Conservation (phyloP, 2,113 vertebrate species). For the Gymnorhina tibicen region DNA sequence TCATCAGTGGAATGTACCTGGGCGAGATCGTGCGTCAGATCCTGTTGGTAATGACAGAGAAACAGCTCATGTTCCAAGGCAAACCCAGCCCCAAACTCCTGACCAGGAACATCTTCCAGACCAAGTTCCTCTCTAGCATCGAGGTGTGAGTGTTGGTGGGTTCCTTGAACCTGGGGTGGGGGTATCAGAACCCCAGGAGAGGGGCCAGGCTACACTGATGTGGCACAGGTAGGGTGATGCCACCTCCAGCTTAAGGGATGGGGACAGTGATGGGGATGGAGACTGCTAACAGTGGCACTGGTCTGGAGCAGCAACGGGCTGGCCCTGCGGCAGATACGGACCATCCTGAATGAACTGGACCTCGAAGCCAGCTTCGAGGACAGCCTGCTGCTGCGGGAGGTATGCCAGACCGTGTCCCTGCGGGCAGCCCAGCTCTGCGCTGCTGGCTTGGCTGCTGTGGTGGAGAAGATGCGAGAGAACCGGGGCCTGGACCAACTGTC, state of each 20-base stretch:
- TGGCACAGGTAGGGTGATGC: background rate
- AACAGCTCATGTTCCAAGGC: constrained; percentile 63
- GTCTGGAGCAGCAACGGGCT: constrained; percentile 49
- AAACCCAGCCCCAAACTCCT: constrained; percentile 43
- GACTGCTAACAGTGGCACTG: background rate
- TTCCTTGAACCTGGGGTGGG: background rate
- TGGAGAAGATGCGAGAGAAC: constrained; percentile 77
- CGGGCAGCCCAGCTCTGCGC: constrained; percentile 73
- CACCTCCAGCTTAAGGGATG: background rate
- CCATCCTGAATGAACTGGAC: constrained; percentile 62
- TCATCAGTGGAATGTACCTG: constrained; percentile 81
- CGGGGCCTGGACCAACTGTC: constrained; percentile 36
- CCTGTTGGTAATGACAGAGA: constrained; percentile 63
- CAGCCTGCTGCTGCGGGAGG: constrained; percentile 65
- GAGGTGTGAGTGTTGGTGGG: constrained; percentile 58
- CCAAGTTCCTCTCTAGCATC: constrained; percentile 74
- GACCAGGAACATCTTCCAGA: constrained; percentile 70
- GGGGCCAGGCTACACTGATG: background rate
- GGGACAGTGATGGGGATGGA: background rate
- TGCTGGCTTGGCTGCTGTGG: constrained; percentile 71
- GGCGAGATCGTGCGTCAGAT: constrained; percentile 75
- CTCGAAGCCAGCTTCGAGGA: constrained; percentile 66
- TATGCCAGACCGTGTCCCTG: constrained; percentile 69
- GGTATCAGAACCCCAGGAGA: background rate
- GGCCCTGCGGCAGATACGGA: constrained; percentile 54